A percentile compares a stretch with the other conserved stretches of the same genome.
These are phyloP conservation scores for Notamacropus eugenii DNA, from an alignment of 2,797 vertebrate species.

Conservation along the genomic window DNA sequence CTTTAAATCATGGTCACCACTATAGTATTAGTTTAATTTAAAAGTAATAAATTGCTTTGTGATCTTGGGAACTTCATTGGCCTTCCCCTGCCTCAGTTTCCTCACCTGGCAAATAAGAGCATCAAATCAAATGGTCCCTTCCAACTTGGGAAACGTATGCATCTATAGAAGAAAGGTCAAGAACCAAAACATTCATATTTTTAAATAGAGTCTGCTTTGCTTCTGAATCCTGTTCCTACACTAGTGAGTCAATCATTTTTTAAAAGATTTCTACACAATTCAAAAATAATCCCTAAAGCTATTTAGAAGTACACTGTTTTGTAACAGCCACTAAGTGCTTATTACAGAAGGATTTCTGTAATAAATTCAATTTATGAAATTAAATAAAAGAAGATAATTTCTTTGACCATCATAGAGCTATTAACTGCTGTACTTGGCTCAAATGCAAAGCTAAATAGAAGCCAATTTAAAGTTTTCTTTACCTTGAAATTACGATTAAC, in stretches of 20 bases:
- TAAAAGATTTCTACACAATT: conserved; percentile 55
- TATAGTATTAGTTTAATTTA: background rate
- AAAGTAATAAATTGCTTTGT: background rate
- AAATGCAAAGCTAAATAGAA: conserved; percentile 34
- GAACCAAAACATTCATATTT: conserved; percentile 61
- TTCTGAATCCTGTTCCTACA: conserved; percentile 57
- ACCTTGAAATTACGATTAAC: conserved; percentile 58
- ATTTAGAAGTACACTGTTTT: conserved; percentile 31
- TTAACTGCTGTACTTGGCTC: conserved; percentile 5
- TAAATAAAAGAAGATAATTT: conserved; percentile 51
- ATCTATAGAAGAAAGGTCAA: conserved; percentile 24
- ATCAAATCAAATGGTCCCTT: background rate
- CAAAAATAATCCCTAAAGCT: conserved; percentile 31
- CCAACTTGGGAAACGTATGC: background rate
- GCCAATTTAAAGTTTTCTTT: conserved; percentile 39
- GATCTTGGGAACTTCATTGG: background rate
- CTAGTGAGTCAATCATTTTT: conserved; percentile 68
- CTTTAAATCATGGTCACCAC: background rate
- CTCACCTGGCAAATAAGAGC: background rate
- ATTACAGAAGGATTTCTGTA: background rate
- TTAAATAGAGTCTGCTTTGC: conserved; percentile 9
- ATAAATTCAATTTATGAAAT: conserved; percentile 55
- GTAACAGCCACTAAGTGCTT: background rate
- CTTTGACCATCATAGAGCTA: conserved; percentile 18
- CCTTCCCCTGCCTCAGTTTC: background rate